phyloP scores from a whole-genome alignment of 2,797 vertebrate species.

The Phylloscopus collybita region DNA sequence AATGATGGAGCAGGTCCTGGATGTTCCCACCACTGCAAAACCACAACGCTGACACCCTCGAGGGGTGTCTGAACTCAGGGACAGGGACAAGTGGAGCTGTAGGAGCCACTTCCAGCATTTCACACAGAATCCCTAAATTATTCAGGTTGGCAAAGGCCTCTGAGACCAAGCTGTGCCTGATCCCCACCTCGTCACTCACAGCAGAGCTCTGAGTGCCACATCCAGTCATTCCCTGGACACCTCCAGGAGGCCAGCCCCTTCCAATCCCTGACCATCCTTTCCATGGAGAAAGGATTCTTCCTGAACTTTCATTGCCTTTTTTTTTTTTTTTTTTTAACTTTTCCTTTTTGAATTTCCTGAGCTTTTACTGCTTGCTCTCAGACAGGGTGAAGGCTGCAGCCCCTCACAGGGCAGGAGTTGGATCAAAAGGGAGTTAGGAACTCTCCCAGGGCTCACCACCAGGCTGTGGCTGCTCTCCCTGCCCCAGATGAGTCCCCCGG shows the following conservation, averaged over 20 bases:
- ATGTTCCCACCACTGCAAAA: not conserved
- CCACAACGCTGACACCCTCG: not conserved
- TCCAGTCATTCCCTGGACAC: not conserved
- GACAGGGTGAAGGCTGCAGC: fast-evolving
- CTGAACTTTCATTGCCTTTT: not conserved
- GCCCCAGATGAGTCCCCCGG: not conserved
- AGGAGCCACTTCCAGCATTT: fast-evolving
- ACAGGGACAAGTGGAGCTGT: fast-evolving
- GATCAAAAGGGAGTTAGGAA: fast-evolving
- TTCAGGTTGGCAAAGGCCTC: not conserved
- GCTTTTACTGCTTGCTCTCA: fast-evolving
- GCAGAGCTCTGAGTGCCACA: not conserved
- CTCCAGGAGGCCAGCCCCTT: not conserved
- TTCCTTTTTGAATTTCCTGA: no score
- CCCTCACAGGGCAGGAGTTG: fast-evolving
- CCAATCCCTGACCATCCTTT: not conserved
- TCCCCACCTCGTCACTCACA: not conserved
- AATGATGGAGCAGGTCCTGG: not conserved
- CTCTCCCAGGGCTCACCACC: fast-evolving
- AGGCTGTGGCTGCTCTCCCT: not conserved
- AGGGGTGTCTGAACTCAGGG: not conserved
- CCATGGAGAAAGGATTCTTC: not conserved
- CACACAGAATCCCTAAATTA: not conserved
- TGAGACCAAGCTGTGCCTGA: not conserved
- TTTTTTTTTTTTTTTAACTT: not conserved